phyloP scores from a whole-genome alignment of 2,113 vertebrate genomes.

The Lagenorhynchus albirostris region DNA sequence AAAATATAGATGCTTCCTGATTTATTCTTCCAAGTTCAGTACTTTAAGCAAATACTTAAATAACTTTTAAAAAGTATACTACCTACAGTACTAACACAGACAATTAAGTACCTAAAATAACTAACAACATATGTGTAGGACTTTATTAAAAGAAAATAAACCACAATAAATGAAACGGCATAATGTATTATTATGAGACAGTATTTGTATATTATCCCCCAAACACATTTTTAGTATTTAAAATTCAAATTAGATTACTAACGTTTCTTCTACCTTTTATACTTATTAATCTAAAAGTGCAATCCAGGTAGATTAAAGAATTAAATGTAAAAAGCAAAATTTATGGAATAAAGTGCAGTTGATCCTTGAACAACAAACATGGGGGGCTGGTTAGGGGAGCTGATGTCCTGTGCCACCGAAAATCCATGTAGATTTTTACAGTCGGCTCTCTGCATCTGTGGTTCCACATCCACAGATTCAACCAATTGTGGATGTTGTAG shows the following conservation, averaged over 20 bases:
- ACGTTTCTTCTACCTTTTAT: neutral
- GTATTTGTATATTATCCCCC: neutral
- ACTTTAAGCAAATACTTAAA: neutral
- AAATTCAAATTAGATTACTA: neutral
- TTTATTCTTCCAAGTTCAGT: neutral
- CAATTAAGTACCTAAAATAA: neutral
- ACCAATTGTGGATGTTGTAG: neutral
- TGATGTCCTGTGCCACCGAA: too few relatives aligned
- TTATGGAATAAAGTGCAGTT: neutral
- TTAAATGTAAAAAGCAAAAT: neutral
- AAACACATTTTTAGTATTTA: neutral
- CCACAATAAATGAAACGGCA: neutral
- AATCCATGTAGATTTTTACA: too few relatives aligned
- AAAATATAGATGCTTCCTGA: conserved; percentile 20
- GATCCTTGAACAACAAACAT: too few relatives aligned
- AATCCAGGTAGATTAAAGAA: neutral
- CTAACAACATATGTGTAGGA: neutral
- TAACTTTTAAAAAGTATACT: neutral
- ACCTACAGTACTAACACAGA: neutral
- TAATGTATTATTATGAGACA: neutral
- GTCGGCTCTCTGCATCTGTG: too few relatives aligned
- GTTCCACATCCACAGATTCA: too few relatives aligned
- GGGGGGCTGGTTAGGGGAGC: too few relatives aligned
- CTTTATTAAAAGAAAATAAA: neutral
- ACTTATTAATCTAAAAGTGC: neutral